Evolutionary conservation across 2,888 invertebrate genomes (phyloP), one percentile per base, ranked within the genome.

Genomic region (Meteorus colon): DNA sequence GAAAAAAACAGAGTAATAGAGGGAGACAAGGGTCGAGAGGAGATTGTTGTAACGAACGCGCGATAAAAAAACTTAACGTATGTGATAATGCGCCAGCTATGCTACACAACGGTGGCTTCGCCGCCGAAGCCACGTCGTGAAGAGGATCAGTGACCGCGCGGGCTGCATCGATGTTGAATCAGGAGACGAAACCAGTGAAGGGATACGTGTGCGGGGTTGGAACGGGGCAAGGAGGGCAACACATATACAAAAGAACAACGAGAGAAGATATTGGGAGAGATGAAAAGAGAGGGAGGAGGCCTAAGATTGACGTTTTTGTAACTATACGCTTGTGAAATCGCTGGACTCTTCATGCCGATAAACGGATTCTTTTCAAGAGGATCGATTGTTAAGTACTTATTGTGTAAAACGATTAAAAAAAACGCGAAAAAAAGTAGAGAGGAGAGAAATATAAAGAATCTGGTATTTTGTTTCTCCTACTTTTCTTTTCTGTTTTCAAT

Each of bases 31-130:
- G 24, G 48, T 62, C 51, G 68, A 16, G 74, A 59, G 65, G 34
- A 37, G 48, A 73, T 75, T 74, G 75, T 80, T 76, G 77, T 48
- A 37, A 45, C 73, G 76, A 75, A 78, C 77, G 80, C 74, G 79
- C 76, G 73, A n/a, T 76, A 70, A 76, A 79, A 81, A 55, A 84
- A 77, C 77, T 84, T 84, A 85, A 84, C 85, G 85, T 85, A 85
- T 85, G 85, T 85, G 85, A 85, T 85, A 85, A 85, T 85, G 85
- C 85, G 83, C 76, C 77, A 78, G 80, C 77, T 77, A 80, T 80
- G 79, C 80, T n/a, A 55, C 80, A 80, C 80, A 41, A 80, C 78
- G 74, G 77, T 74, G 77, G 69, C 76, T 72, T 78, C 65, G 74
- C 68, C 73, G 60, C 76, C n/a, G 16, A 5, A 37, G 16, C 19